Evolutionary conservation across 2,888 invertebrate genomes (phyloP).

Genomic region (Smittia aterrima): DNA sequence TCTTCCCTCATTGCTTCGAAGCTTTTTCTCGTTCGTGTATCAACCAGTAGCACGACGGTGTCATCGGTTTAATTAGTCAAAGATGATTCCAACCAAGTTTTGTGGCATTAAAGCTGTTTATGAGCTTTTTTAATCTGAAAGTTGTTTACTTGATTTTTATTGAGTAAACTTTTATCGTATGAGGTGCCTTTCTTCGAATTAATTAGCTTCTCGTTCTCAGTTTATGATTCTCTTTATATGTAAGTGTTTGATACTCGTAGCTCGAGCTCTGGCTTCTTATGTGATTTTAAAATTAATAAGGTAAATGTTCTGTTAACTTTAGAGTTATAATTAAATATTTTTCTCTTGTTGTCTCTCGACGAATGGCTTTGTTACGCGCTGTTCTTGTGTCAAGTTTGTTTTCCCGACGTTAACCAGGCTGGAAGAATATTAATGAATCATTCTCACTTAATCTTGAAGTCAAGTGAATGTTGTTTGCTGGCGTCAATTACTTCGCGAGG

Average conservation of each 20-base stretch:
- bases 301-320: slow-evolving; percentile 39
- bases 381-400: no score
- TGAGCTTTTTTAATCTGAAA: no score
- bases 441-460: no score
- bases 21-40: neutral
- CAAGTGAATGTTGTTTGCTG: no score
- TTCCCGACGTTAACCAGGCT: no score
- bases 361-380: no score
- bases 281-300: slow-evolving; percentile 38
- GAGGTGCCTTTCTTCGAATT: neutral
- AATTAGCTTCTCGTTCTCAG: neutral
- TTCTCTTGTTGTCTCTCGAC: neutral
- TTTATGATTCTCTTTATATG: slow-evolving; percentile 1
- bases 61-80: neutral
- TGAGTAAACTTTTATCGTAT: neutral
- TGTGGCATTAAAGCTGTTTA: no score
- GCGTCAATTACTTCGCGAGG: no score
- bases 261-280: neutral
- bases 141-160: neutral
- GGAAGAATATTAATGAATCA: no score
- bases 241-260: neutral
- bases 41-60: neutral
- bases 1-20: neutral
- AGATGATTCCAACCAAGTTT: neutral
- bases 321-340: slow-evolving; percentile 30